phyloP scores from a whole-genome alignment of 2,888 invertebrate genomes.

The Drosophila atripex region DNA sequence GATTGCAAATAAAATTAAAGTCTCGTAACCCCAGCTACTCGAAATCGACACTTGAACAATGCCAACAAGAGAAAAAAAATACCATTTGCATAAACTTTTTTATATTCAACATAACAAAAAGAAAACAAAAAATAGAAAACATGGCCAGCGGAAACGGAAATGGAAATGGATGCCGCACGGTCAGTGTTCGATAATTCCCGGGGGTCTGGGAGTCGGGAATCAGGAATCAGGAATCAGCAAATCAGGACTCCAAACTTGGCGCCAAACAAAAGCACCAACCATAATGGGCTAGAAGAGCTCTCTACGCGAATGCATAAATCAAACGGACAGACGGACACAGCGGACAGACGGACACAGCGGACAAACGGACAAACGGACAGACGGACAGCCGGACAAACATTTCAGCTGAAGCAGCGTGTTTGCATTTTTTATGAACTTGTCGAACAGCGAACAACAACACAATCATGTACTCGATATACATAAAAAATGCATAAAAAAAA shows the following conservation, averaged over 20 bases:
- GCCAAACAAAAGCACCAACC: constrained; percentile 51
- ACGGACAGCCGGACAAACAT: constrained; percentile 53
- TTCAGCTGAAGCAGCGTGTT: constrained; percentile 68
- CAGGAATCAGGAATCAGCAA: background rate
- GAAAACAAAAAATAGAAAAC: constrained; percentile 24
- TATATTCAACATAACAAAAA: constrained; percentile 31
- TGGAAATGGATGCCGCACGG: constrained; percentile 73
- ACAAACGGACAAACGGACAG: background rate
- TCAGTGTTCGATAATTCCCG: constrained; percentile 44
- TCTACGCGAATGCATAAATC: constrained; percentile 59
- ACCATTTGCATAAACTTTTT: constrained; percentile 70
- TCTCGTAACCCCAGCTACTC: constrained; percentile 11
- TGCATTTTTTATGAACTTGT: constrained; percentile 79
- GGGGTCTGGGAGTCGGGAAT: no score
- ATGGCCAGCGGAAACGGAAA: constrained; percentile 66
- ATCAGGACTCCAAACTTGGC: constrained; percentile 45
- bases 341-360: no score
- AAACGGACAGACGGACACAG: constrained; percentile 17
- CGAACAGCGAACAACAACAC: constrained; percentile 56
- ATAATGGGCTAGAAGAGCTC: constrained; percentile 45
- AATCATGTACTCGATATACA: constrained; percentile 66
- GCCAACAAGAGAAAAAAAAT: constrained; percentile 36
- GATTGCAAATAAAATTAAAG: background rate
- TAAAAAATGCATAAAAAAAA: constrained; percentile 68
- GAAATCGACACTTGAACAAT: constrained; percentile 39